Base-by-base conservation (phyloP, 2,888 invertebrate genomes). In the Torymus aiolomorphi region DNA sequence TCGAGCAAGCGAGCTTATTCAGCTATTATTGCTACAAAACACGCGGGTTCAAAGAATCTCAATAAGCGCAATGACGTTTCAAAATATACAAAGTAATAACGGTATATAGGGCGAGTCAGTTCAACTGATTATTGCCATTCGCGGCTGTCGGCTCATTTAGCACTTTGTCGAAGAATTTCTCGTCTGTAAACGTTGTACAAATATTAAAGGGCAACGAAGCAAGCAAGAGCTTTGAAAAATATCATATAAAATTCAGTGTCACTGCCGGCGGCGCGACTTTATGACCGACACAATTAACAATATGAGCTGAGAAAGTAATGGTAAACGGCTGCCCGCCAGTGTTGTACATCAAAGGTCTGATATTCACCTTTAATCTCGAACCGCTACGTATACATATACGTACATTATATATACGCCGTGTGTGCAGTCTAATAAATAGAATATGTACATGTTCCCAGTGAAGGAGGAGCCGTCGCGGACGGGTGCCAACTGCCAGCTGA, bases 391-490 rank as follows among this genome's bases (percentile, higher is more conserved):
- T 24, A 54, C 20, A 5, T n/a, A 54, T 24, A 20, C 10, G 51
- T 65, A 65, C 70, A 56, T 69, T 65, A 65, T 71, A 56, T 69
- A 69, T 31, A 67, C 59, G 65, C 57, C 49, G 49, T 54, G n/a
- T 56, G 69, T 74, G 65, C 59, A 71, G 49, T 56, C 54, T 80
- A 76, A 80, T 76, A 76, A 71, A 80, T 80, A 78, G 66, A 80
- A 71, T 71, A 79, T 80, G 71, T 79, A 73, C 67, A 76, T 57
- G 71, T 75, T 75, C 42, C 75, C 74, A 20, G 51, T 42, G 31
- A 70, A 61, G 75, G 75, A 63, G 42, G 61, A 54, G 52, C 31
- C 63, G 20, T 42, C 52, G 13, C 14, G 0, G 11, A 13, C 31
- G 49, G 61, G 56, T 51, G 61, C n/a, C 56, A 31, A 31, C 31